Evolutionary conservation across 2,888 invertebrate species (phyloP), one percentile per base, ranked within the genome.

Genomic region (Chrysolina americana): DNA sequence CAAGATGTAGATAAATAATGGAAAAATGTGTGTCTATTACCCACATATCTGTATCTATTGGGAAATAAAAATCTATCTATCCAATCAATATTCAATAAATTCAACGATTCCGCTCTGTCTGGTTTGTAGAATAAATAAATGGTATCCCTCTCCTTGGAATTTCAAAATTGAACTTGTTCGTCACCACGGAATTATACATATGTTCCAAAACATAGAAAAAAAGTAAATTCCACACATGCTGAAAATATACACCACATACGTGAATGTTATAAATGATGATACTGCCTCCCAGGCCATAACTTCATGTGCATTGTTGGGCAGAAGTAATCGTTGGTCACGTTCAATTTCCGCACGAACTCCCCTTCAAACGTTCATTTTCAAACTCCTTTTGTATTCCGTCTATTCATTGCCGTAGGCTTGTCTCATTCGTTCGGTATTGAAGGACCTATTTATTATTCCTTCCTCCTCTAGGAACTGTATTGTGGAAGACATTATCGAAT

Each of bases 261-360:
- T 73, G 72, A 73, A 68, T 65, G 70, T 74, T 71, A 71, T 76
- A 74, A 74, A 70, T 70, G 70, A 70, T 65, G 69, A 66, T 56
- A 72, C 70, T 69, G 66, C 53, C 71, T 69, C 69, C 53, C 71
- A 53, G 68, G 68, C 75, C 53, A 78, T 80, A 81, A 79, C 79
- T 78, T 74, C 75, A 73, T 75, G 64, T 77, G 75, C 77, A 81
- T 81, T 79, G 81, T 81, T 81, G 79, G 79, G 77, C 76, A 71
- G 53, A 13, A 53, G 76, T 72, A 77, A 75, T 80, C 81, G 80
- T 81, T 82, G 81, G 81, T 81, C 82, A 82, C 82, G 82, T 82
- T 77, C 78, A 70, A 66, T 80, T 82, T 82, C 82, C 81, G 80
- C 81, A 82, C 82, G 81, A 82, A 81, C 80, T 81, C 81, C 78